Evolutionary conservation across 2,113 vertebrate genomes (phyloP).

Genomic region (Megaceryle torquata): DNA sequence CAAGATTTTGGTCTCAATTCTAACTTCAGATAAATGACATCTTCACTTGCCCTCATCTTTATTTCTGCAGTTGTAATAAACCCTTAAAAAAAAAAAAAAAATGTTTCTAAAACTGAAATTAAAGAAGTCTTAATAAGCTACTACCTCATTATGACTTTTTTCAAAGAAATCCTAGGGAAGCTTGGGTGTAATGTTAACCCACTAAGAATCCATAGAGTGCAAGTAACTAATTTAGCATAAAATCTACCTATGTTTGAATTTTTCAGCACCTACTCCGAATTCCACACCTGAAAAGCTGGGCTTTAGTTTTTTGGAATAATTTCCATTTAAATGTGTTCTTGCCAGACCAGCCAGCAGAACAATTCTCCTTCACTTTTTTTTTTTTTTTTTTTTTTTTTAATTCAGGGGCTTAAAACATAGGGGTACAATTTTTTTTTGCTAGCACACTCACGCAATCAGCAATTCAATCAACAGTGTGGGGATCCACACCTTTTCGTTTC

Average conservation of each 20-base stretch:
- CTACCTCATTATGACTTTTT: not conserved
- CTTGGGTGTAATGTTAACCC: not conserved
- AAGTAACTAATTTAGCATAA: not conserved
- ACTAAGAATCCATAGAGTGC: not conserved
- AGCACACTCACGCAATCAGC: not conserved
- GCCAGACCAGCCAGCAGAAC: not conserved
- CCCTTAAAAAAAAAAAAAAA: not conserved
- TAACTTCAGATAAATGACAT: not conserved
- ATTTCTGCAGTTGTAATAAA: not conserved
- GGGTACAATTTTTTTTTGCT: not conserved
- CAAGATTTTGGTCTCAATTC: not conserved
- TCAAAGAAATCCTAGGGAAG: not conserved
- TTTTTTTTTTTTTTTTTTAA: not conserved
- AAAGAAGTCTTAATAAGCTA: not conserved
- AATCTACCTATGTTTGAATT: not conserved
- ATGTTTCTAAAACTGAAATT: not conserved
- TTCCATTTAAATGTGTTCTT: not conserved
- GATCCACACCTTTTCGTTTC: not conserved
- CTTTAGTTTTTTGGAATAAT: fast-evolving
- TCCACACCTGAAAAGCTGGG: not conserved
- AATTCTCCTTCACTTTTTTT: fast-evolving
- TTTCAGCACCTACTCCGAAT: not conserved
- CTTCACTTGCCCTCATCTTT: not conserved
- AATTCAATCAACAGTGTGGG: not conserved
- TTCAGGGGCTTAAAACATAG: not conserved